Evolutionary conservation across 2,888 invertebrate species (phyloP), one percentile per base, ranked within the genome.

Genomic region (Malthinus flaveolus): DNA sequence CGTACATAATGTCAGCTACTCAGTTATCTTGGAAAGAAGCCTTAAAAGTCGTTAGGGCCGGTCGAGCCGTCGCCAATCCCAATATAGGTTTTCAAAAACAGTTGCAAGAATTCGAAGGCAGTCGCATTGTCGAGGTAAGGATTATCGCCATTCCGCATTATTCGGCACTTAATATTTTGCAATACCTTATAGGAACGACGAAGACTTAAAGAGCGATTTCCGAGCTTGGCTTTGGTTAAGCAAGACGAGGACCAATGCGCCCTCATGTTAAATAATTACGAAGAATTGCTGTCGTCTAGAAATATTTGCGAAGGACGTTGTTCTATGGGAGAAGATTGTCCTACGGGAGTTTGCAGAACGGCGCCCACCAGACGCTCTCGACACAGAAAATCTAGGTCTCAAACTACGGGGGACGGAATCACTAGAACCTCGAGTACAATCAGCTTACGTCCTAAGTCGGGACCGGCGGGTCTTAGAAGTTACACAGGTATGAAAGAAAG

Each of bases 61-160:
- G 95, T 35, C 85, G 97, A 58, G 88, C 91, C 0, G 92, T 95
- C 42, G 97, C 97, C 73, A 96, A 96, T 83, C 97, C 97, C 15
- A 97, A 97, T 81, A 86, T 92, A 61, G 97, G 97, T 70, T 97
- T 97, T 80, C 95, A 96, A 78, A 87, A 90, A 68, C 97, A 97
- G 78, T 83, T 97, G 66, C 93, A 94, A 73, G 93, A 95, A 66
- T 97, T 93, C 73, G 95, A 95, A 78, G 85, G 86, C 54, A 87
- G 85, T 67, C 87, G 89, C 71, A 81, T 95, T 59, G 76, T 84
- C 54, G 94, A 94, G 83, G 92, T 91, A 80, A 10, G 42, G 15
- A 23, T 6, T 12, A 9, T 35, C 10, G 9, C 7, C n/a, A 33
- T 33, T 33, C 33, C 1, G 33, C n/a, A 33, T 33, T 4, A 35